Percentiles rank a stretch among this genome's conserved stretches.
Conservation (phyloP, 2,888 invertebrate species). For the Mesopsocus fuscifrons region DNA sequence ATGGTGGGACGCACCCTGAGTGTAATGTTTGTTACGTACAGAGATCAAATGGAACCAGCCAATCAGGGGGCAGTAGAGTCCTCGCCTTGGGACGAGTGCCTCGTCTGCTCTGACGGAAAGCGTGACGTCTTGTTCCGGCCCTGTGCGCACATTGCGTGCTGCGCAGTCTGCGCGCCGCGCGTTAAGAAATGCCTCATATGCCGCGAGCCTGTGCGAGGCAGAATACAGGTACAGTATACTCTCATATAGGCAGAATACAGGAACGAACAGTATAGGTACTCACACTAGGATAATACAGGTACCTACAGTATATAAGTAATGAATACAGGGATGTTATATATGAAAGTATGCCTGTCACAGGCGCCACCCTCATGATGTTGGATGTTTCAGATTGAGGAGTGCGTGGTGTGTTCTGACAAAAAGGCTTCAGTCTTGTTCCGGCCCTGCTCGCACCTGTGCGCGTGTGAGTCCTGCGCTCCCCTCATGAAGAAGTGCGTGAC, state of each 20-base stretch:
- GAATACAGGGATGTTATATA: neutral
- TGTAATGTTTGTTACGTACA: no score
- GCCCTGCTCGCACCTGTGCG: constrained; percentile 91
- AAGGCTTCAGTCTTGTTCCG: constrained; percentile 82
- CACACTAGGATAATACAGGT: no score
- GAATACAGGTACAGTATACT: constrained; percentile 42
- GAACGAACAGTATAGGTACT: neutral
- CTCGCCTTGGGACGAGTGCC: constrained; percentile 65
- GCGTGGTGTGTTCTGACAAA: constrained; percentile 88
- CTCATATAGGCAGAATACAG: neutral
- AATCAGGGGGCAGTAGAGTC: constrained; percentile 16
- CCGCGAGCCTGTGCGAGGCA: constrained; percentile 58
- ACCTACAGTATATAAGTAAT: constrained; percentile 10
- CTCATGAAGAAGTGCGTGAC: constrained; percentile 96
- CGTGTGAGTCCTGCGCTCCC: constrained; percentile 74
- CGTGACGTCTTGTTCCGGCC: constrained; percentile 80
- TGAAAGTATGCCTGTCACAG: neutral
- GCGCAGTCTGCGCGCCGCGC: constrained; percentile 68
- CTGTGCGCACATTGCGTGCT: constrained; percentile 86
- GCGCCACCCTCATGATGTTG: no score
- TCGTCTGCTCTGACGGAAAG: constrained; percentile 86
- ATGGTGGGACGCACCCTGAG: no score
- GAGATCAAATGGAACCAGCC: constrained; percentile 20
- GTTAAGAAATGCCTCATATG: constrained; percentile 93
- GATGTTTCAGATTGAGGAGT: constrained; percentile 76